A percentile compares a stretch with the other conserved stretches of the same genome.
These are phyloP conservation scores for Aselliscus stoliczkanus DNA, from an alignment of 2,797 vertebrate genomes.

Conservation along the genomic window DNA sequence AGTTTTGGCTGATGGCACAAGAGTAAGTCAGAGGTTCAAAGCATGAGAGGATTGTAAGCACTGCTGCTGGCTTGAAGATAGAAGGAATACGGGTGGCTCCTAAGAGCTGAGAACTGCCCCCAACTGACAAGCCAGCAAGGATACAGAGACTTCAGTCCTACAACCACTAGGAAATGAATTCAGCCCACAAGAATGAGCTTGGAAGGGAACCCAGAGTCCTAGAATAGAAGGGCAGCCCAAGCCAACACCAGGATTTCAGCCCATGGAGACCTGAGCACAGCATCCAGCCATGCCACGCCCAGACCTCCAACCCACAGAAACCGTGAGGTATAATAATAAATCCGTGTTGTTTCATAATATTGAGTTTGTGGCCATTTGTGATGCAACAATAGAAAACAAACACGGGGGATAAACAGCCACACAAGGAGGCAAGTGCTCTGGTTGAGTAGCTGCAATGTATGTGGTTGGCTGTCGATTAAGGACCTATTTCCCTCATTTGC, in stretches of 20 bases:
- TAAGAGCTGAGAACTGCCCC: not conserved
- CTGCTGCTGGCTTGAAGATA: not conserved
- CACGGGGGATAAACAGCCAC: not conserved
- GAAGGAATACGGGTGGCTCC: not conserved
- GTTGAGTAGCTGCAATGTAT: accelerated
- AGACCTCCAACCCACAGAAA: not conserved
- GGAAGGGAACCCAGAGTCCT: not conserved
- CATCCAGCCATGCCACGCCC: not conserved
- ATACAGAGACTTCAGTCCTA: not conserved
- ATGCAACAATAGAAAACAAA: not conserved
- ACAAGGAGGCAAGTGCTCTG: not conserved
- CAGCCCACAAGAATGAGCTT: not conserved
- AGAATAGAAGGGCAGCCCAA: not conserved
- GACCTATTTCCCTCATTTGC: not conserved
- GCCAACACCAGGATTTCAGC: not conserved
- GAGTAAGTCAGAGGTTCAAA: not conserved
- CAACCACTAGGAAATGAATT: not conserved
- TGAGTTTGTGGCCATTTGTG: not conserved
- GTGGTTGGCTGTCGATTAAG: not conserved
- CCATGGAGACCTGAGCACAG: not conserved
- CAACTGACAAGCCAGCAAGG: not conserved
- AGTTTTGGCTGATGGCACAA: not conserved
- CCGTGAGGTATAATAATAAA: not conserved
- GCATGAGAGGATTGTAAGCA: not conserved
- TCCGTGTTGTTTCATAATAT: not conserved